Conservation (phyloP, 1,140 invertebrate genomes). For the Drosophila nannoptera region DNA sequence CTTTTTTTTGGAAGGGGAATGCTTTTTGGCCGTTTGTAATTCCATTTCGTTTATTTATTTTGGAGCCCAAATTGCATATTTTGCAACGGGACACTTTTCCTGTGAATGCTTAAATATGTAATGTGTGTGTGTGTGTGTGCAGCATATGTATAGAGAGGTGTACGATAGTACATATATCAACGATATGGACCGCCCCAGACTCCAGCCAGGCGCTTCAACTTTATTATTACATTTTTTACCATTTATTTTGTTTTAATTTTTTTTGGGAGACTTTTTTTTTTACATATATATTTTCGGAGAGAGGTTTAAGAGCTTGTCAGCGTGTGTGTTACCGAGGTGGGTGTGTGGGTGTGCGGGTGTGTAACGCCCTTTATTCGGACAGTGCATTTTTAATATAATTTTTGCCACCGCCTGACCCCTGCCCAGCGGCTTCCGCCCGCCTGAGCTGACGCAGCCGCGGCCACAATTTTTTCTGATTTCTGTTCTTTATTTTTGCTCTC, state of each 20-base stretch:
- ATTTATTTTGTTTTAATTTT: slow-evolving; percentile 19
- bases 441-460: slow-evolving; percentile 33
- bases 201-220: slow-evolving; percentile 42
- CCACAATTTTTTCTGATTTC: slow-evolving; percentile 56
- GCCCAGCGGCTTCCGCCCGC: slow-evolving; percentile 4
- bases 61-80: slow-evolving; percentile 48
- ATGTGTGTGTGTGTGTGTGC: slow-evolving; percentile 1
- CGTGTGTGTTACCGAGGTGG: slow-evolving; percentile 16
- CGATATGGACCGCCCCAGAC: slow-evolving; percentile 16
- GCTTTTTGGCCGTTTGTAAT: slow-evolving; percentile 42
- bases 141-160: slow-evolving; percentile 4
- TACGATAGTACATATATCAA: slow-evolving; percentile 48
- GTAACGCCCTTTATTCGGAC: slow-evolving; percentile 72
- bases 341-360: slow-evolving; percentile 35
- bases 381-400: slow-evolving; percentile 78
- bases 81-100: slow-evolving; percentile 58
- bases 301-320: slow-evolving; percentile 45
- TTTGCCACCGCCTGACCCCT: slow-evolving; percentile 33
- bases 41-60: slow-evolving; percentile 58
- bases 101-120: slow-evolving; percentile 62
- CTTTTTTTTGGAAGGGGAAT: slow-evolving; percentile 15
- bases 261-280: slow-evolving; percentile 23
- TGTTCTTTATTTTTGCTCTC: slow-evolving; percentile 36
- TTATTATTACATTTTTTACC: slow-evolving; percentile 63
- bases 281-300: slow-evolving; percentile 32